These are phyloP conservation scores for Ctenosaura bakeri DNA, from an alignment of 2,797 vertebrate genomes.

Conservation along the genomic window DNA sequence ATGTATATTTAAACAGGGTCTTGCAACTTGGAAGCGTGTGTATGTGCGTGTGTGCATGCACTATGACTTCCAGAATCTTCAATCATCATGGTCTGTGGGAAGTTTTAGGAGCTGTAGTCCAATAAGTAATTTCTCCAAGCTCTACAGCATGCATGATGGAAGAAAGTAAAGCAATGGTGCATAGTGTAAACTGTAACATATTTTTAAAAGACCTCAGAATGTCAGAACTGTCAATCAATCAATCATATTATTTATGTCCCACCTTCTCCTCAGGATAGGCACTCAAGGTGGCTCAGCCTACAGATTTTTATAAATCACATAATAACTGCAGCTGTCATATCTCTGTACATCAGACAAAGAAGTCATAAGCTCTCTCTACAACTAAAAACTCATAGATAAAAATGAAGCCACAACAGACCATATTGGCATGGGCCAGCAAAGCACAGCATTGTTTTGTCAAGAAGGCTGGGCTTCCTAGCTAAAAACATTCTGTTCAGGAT, in stretches of 20 bases:
- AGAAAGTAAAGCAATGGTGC: background rate
- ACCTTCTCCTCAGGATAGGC: no score
- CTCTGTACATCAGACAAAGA: background rate
- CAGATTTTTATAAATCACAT: background rate
- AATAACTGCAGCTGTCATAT: background rate
- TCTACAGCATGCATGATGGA: background rate
- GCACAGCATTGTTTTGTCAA: background rate
- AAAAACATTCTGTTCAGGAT: background rate
- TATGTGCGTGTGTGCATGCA: no score
- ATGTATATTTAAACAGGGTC: background rate
- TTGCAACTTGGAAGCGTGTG: background rate
- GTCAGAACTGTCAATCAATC: background rate
- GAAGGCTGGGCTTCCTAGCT: background rate
- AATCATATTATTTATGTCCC: no score
- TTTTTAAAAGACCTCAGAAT: background rate
- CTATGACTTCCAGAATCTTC: background rate
- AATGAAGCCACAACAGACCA: background rate
- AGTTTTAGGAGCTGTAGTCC: background rate
- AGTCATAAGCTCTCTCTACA: background rate
- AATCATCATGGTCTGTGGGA: background rate
- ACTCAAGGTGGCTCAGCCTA: background rate
- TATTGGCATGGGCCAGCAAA: background rate
- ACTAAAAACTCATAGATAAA: background rate
- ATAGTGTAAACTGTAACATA: background rate
- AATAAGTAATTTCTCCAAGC: background rate